Evolutionary conservation across 2,113 vertebrate species (phyloP).

Genomic region (Ibidorhyncha struthersii): DNA sequence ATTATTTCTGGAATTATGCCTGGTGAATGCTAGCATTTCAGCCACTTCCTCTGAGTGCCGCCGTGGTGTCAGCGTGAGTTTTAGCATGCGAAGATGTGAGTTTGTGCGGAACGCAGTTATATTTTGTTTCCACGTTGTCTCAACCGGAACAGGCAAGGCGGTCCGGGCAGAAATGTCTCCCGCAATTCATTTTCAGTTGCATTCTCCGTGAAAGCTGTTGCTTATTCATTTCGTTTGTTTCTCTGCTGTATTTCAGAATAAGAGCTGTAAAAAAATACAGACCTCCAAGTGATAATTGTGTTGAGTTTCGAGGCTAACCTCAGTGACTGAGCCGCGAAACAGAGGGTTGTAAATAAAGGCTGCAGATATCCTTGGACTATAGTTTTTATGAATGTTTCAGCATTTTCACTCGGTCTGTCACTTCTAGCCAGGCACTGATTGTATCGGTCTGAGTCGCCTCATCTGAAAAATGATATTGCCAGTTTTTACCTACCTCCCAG

Average conservation of each 20-base stretch:
- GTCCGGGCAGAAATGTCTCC: neutral
- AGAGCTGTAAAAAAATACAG: neutral
- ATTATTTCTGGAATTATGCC: conserved; percentile 28
- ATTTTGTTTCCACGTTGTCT: neutral
- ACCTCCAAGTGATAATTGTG: neutral
- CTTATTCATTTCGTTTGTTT: neutral
- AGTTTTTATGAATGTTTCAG: neutral
- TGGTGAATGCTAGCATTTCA: conserved; percentile 8
- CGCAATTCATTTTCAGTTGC: neutral
- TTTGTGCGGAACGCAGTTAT: neutral
- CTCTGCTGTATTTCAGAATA: neutral
- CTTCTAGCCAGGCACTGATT: neutral
- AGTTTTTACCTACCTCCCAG: neutral
- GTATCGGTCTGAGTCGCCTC: fast-evolving
- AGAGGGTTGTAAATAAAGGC: neutral
- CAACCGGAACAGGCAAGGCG: neutral
- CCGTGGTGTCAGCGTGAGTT: neutral
- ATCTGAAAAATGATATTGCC: fast-evolving
- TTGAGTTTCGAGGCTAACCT: neutral
- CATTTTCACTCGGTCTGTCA: neutral
- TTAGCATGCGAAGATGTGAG: neutral
- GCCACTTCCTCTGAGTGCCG: conserved; percentile 5
- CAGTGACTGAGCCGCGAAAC: neutral
- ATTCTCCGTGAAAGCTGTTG: neutral
- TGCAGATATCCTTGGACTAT: neutral